These are phyloP conservation scores for Hemibagrus guttatus DNA, from an alignment of 2,797 vertebrate genomes.

Conservation along the genomic window DNA sequence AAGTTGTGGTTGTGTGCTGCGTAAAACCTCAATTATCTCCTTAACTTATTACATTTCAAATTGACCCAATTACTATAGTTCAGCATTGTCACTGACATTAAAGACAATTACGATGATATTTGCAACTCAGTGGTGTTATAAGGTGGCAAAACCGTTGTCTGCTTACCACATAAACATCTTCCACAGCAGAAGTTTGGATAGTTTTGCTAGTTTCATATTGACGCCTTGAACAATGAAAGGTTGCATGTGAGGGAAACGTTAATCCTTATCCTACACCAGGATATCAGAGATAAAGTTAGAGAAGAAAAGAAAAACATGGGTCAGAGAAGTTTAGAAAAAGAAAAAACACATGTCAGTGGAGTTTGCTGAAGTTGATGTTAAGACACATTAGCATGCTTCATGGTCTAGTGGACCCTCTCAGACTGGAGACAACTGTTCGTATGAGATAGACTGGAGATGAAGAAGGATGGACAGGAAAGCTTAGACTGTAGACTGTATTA, in stretches of 20 bases:
- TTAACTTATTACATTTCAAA: neutral
- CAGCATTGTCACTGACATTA: neutral
- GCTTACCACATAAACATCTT: neutral
- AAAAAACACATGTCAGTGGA: neutral
- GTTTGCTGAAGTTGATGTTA: neutral
- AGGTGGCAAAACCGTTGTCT: neutral
- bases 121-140: neutral
- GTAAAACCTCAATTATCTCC: neutral
- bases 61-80: neutral
- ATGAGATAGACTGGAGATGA: neutral
- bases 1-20: neutral
- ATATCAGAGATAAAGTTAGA: neutral
- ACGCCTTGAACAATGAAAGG: neutral
- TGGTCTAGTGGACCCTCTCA: slow-evolving; percentile 27
- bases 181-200: neutral
- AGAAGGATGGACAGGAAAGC: neutral
- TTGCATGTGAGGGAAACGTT: neutral
- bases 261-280: neutral
- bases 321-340: neutral
- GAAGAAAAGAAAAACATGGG: neutral
- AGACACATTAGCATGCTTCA: slow-evolving; percentile 5
- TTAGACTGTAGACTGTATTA: neutral
- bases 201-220: neutral
- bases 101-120: neutral
- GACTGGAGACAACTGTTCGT: neutral